A percentile compares a stretch with the other conserved stretches of the same genome.
phyloP scores from a whole-genome alignment of 2,888 invertebrate species.

The Rutpela maculata region DNA sequence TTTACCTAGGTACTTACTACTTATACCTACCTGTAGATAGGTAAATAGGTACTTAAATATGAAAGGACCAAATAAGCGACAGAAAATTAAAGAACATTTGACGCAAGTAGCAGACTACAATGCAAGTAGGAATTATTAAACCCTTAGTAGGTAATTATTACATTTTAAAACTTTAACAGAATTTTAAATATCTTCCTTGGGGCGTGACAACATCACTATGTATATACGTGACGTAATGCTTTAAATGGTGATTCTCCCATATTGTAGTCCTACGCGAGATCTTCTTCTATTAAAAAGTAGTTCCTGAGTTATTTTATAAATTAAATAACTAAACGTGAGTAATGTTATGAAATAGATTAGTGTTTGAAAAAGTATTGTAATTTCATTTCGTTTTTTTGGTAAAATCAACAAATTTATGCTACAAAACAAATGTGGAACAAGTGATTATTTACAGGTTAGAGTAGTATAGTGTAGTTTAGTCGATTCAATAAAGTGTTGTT shows the following conservation, averaged over 20 bases:
- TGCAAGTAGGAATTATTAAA: no score
- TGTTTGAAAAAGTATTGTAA: neutral
- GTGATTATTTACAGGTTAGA: conserved; percentile 60
- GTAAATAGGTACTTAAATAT: no score
- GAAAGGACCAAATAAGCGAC: no score
- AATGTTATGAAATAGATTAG: neutral
- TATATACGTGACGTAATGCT: conserved; percentile 73
- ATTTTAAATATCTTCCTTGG: conserved; percentile 37
- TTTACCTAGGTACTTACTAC: no score
- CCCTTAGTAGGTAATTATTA: no score
- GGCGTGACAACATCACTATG: conserved; percentile 71
- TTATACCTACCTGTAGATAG: no score
- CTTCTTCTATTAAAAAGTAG: conserved; percentile 63
- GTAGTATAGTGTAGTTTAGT: conserved; percentile 53
- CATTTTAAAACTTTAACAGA: neutral
- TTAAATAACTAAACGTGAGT: neutral
- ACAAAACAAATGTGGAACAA: conserved; percentile 53
- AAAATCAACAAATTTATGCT: neutral
- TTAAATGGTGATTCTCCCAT: conserved; percentile 63
- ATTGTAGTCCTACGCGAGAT: conserved; percentile 61
- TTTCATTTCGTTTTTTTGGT: neutral
- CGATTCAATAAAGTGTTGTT: conserved; percentile 54
- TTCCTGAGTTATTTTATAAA: conserved; percentile 45
- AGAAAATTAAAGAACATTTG: no score
- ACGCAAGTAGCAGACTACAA: no score